Percentiles rank a stretch among this genome's conserved stretches.
These are phyloP conservation scores for Lipophrys pholis DNA, from an alignment of 2,113 vertebrate genomes.

Conservation along the genomic window DNA sequence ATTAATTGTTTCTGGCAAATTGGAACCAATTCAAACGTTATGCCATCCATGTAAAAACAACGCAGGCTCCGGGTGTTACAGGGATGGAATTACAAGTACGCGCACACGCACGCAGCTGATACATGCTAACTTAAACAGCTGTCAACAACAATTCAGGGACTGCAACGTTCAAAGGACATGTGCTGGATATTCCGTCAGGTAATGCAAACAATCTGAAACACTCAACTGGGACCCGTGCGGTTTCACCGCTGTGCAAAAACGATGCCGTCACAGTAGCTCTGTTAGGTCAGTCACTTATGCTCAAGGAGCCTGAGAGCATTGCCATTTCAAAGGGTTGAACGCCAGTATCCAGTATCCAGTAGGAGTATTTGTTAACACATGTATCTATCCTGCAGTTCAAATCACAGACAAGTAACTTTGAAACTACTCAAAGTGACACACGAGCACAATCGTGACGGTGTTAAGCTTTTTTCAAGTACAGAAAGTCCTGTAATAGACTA, in stretches of 20 bases:
- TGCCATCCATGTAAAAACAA: conserved; percentile 16
- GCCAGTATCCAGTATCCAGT: too few relatives aligned
- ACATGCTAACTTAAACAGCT: background rate
- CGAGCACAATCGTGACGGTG: background rate
- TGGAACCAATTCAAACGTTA: conserved; percentile 49
- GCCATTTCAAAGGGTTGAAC: too few relatives aligned
- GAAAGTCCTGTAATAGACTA: background rate
- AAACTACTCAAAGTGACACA: conserved; percentile 1
- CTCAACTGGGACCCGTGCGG: too few relatives aligned
- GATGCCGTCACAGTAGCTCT: too few relatives aligned
- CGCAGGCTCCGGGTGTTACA: background rate
- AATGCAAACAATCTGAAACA: too few relatives aligned
- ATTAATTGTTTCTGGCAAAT: conserved; percentile 52
- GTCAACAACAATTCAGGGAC: too few relatives aligned
- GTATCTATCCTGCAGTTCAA: background rate
- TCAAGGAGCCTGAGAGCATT: too few relatives aligned
- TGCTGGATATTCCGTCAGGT: too few relatives aligned
- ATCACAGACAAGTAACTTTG: background rate
- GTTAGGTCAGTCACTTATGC: too few relatives aligned
- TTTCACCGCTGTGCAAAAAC: too few relatives aligned
- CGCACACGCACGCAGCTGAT: background rate
- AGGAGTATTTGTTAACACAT: conserved; percentile 2
- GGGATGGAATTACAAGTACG: conserved; percentile 2
- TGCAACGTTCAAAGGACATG: too few relatives aligned
- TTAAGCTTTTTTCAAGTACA: background rate